Percentiles rank a stretch among this genome's conserved stretches.
Evolutionary conservation across 2,888 invertebrate species (phyloP).

Genomic region (Bellardia pandia): DNA sequence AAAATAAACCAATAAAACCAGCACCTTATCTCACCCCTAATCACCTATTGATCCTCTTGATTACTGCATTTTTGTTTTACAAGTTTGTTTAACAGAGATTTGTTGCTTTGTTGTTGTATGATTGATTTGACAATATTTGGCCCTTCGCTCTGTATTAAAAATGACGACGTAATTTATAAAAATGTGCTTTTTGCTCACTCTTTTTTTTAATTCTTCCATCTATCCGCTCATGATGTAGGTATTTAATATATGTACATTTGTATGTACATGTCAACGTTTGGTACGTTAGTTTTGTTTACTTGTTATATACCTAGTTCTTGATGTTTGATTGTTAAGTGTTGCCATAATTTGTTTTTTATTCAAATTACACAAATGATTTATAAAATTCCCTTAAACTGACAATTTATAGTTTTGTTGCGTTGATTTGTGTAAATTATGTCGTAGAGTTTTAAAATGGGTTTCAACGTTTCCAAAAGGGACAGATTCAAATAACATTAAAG

Average conservation of each 20-base stretch:
- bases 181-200: conserved; percentile 15
- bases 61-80: conserved; percentile 15
- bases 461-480: too few relatives aligned
- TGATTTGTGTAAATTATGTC: too few relatives aligned
- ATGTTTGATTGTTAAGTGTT: neutral
- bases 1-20: conserved; percentile 21
- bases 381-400: too few relatives aligned
- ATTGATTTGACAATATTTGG: conserved; percentile 31
- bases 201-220: neutral
- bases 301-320: too few relatives aligned
- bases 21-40: conserved; percentile 9
- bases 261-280: neutral
- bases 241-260: neutral
- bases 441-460: too few relatives aligned
- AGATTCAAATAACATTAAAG: too few relatives aligned
- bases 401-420: too few relatives aligned
- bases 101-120: conserved; percentile 4
- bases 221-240: neutral
- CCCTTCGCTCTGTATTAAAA: conserved; percentile 13
- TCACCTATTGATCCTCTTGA: conserved; percentile 51
- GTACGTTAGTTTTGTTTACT: neutral
- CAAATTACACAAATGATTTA: neutral
- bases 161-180: conserved; percentile 20
- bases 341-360: neutral
- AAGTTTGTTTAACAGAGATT: conserved; percentile 12